Evolutionary conservation across 2,888 invertebrate species (phyloP).

Genomic region (Rhimphoctona megacephalus): DNA sequence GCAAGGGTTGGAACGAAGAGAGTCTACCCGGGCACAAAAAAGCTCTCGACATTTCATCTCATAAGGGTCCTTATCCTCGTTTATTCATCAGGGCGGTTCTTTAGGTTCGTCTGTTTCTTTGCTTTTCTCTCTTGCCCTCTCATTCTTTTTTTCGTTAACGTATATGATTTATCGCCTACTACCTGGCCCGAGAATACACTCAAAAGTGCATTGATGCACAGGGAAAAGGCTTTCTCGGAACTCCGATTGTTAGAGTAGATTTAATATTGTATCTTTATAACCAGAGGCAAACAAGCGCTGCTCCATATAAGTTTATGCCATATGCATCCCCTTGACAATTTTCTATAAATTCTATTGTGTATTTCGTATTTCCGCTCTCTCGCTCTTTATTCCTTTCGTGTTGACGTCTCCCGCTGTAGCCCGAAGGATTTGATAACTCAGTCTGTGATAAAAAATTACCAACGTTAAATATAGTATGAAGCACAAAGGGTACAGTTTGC

Average conservation of each 20-base stretch:
- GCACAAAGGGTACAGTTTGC: background rate
- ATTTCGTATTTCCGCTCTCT: background rate
- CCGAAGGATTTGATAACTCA: background rate
- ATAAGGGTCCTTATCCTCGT: constrained; percentile 62
- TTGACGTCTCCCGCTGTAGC: background rate
- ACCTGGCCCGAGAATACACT: constrained; percentile 36
- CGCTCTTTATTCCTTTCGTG: background rate
- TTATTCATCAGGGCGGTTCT: constrained; percentile 65
- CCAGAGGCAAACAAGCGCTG: constrained; percentile 13
- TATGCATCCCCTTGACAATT: constrained; percentile 45
- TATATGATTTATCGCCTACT: constrained; percentile 11
- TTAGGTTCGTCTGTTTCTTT: constrained; percentile 46
- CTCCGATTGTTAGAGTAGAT: constrained; percentile 24
- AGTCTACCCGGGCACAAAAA: constrained; percentile 55
- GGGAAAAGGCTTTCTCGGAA: constrained; percentile 10
- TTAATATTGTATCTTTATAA: constrained; percentile 51
- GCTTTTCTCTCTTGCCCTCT: background rate
- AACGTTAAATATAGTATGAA: background rate
- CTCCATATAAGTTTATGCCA: constrained; percentile 14
- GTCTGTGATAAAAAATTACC: background rate
- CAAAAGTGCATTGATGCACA: constrained; percentile 59
- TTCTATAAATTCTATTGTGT: background rate
- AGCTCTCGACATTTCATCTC: constrained; percentile 66
- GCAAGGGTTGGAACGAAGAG: constrained; percentile 22
- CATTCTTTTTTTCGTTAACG: background rate